phyloP scores from a whole-genome alignment of 2,113 vertebrate species.

The Fulmarus glacialis region DNA sequence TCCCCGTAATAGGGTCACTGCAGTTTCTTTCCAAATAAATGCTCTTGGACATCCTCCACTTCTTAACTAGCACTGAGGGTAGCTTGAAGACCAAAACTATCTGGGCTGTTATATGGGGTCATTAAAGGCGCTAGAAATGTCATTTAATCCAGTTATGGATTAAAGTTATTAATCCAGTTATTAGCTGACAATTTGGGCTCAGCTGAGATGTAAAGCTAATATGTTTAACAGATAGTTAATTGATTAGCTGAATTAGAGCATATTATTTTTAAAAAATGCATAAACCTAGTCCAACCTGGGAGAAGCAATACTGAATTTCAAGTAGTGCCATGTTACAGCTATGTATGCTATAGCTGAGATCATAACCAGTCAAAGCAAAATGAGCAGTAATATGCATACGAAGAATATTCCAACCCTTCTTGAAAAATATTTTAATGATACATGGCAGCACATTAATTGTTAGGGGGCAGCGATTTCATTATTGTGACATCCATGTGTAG shows the following conservation, averaged over 20 bases:
- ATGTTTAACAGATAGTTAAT: not conserved
- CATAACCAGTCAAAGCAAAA: not conserved
- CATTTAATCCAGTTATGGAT: not conserved
- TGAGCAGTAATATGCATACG: rapidly evolving
- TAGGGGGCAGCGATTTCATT: not conserved
- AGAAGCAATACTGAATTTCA: not conserved
- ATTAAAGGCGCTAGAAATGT: not conserved
- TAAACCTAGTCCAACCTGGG: not conserved
- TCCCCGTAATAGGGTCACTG: not conserved
- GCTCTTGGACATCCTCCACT: not conserved
- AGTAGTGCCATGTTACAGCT: not conserved
- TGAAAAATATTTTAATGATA: not conserved
- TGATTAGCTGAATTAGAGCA: not conserved
- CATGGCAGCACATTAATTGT: not conserved
- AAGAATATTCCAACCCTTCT: not conserved
- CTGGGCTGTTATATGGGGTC: not conserved
- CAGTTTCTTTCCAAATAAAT: not conserved
- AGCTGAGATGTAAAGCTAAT: not conserved
- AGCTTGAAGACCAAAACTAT: not conserved
- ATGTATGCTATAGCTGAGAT: not conserved
- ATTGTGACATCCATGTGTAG: not conserved
- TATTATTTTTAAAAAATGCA: not conserved
- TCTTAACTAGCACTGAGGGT: not conserved
- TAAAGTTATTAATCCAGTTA: not conserved
- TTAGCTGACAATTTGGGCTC: not conserved